phyloP scores from a whole-genome alignment of 2,797 vertebrate species.

The Characodon lateralis region DNA sequence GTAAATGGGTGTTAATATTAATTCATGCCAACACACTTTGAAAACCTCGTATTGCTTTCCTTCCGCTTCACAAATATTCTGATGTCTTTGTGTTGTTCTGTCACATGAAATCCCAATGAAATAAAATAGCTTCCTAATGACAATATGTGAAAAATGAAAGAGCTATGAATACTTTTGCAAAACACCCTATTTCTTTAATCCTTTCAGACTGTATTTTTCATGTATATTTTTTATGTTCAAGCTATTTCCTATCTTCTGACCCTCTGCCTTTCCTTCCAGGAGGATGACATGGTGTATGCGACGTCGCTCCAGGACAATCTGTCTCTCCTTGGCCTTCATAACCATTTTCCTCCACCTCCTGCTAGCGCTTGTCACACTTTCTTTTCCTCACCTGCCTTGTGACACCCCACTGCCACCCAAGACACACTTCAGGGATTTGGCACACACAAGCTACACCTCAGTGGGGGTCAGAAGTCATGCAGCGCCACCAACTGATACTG shows the following conservation, averaged over 20 bases:
- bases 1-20: not conserved
- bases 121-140: not conserved
- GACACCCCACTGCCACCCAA: constrained; percentile 25
- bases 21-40: not conserved
- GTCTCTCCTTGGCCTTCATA: constrained; percentile 68
- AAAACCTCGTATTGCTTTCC: not conserved
- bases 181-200: not conserved
- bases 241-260: constrained; percentile 8
- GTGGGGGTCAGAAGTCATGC: constrained; percentile 3
- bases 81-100: not conserved
- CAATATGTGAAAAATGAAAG: not conserved
- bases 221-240: not conserved
- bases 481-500: constrained; percentile 19
- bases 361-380: constrained; percentile 57
- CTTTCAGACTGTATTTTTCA: not conserved
- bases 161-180: not conserved
- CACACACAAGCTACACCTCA: constrained; percentile 53
- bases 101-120: not conserved
- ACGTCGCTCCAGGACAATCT: constrained; percentile 68
- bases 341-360: constrained; percentile 72
- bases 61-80: not conserved
- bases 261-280: constrained; percentile 24
- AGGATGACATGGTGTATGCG: constrained; percentile 62
- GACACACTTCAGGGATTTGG: constrained; percentile 60
- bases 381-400: constrained; percentile 46